Evolutionary conservation across 2,888 invertebrate genomes (phyloP), one percentile per base, ranked within the genome.

Genomic region (Arge pagana): DNA sequence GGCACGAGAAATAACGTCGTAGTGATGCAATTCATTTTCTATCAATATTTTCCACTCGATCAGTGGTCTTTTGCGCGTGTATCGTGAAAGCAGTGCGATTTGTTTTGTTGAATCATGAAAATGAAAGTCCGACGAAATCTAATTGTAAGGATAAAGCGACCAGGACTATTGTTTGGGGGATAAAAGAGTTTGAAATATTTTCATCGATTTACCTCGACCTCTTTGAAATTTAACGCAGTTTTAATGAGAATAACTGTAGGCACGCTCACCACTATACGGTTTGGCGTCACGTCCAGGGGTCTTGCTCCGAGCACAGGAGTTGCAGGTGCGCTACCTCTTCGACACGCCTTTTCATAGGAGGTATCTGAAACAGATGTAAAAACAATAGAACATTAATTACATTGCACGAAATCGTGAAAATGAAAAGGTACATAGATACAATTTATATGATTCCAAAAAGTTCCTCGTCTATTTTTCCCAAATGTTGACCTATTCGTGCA

Each of bases 321-420:
- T 63, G 89, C 87, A 55, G 93, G 93, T 52, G 92, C 91, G 65
- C 89, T 89, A 57, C 90, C 89, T 62, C 90, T 84, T 63, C 90
- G 84, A 75, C 90, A 91, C 76, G 91, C 90, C 79, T 93, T 93
- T 80, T 93, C 93, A 80, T 93, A 93, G 64, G 92, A 92, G 66
- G 93, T 91, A 78, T 93, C 93, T 93, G 83, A 16, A 82, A 83
- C 71, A n/a, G n/a, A n/a, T n/a, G n/a, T n/a, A n/a, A n/a, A n/a
- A n/a, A n/a, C n/a, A n/a, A n/a, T n/a, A n/a, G n/a, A n/a, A n/a
- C n/a, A 10, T 33, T 31, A 26, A 50, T 31, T 31, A 28, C n/a
- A 8, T 28, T 30, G 10, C 10, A 3, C 11, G 10, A 15, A 6
- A 13, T 21, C n/a, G n/a, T 18, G 6, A 39, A 26, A 55, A 28